These are phyloP conservation scores for Rhadinocentrus ornatus DNA, from an alignment of 2,797 vertebrate genomes.

Conservation along the genomic window DNA sequence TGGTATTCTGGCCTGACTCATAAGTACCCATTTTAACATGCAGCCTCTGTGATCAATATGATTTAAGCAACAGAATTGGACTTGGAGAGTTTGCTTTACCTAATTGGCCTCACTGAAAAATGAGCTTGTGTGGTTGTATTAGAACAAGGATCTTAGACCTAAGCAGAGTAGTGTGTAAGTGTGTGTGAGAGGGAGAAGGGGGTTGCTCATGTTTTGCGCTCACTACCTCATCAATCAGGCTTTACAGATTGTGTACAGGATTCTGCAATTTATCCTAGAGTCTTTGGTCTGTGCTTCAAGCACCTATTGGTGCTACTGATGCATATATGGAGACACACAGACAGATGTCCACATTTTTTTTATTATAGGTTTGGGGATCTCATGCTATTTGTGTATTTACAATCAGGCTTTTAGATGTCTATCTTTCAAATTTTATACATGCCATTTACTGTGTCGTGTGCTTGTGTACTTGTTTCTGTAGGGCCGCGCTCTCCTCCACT, in stretches of 20 bases:
- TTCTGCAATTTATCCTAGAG: conserved; percentile 62
- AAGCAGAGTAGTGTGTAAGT: conserved; percentile 35
- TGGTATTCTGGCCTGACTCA: conserved; percentile 75
- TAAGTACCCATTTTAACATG: conserved; percentile 83
- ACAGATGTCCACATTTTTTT: conserved; percentile 12
- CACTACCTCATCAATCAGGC: conserved; percentile 70
- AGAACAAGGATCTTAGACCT: conserved; percentile 71
- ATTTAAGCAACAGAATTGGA: conserved; percentile 84
- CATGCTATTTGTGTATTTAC: neutral
- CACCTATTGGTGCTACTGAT: conserved; percentile 5
- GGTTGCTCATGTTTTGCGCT: conserved; percentile 56
- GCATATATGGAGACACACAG: conserved; percentile 15
- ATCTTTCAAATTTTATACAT: neutral
- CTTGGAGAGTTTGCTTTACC: conserved; percentile 84
- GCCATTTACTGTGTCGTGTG: neutral
- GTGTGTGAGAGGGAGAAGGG: conserved; percentile 26
- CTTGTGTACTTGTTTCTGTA: conserved; percentile 55
- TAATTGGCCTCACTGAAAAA: conserved; percentile 87
- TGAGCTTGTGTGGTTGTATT: conserved; percentile 77
- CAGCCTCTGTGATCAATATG: conserved; percentile 83
- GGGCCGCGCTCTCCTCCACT: conserved; percentile 94
- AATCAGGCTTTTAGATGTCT: neutral
- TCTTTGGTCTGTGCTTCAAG: conserved; percentile 37
- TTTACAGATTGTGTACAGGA: conserved; percentile 52
- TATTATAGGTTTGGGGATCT: too few relatives aligned